Evolutionary conservation across 2,797 vertebrate genomes (phyloP).

Genomic region (Petrocephalus schoutedeni): DNA sequence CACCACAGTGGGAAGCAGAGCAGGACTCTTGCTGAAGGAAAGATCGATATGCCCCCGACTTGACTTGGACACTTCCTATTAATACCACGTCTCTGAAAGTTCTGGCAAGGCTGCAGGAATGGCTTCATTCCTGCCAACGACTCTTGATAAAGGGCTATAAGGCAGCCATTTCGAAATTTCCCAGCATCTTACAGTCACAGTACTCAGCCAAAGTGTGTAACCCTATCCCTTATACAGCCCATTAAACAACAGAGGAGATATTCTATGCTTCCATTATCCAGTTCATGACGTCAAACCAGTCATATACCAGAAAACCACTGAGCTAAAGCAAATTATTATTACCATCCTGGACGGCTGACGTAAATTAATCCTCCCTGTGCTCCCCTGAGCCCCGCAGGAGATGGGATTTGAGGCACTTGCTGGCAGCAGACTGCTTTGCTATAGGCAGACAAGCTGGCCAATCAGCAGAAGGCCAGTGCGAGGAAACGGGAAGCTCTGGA

Average conservation of each 20-base stretch:
- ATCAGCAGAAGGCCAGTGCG: not conserved
- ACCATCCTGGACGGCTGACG: not conserved
- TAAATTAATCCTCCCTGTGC: not conserved
- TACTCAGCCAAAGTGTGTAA: not conserved
- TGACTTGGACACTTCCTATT: not conserved
- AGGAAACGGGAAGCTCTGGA: not conserved
- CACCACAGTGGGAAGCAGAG: slow-evolving; percentile 24
- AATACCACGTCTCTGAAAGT: not conserved
- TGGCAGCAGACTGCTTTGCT: not conserved
- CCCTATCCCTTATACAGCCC: not conserved
- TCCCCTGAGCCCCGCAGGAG: not conserved
- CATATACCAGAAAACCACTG: not conserved
- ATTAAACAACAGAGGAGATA: not conserved
- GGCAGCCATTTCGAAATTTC: not conserved
- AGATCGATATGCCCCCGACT: slow-evolving; percentile 34
- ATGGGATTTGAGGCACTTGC: not conserved
- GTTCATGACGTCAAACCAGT: not conserved
- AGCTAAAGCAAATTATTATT: not conserved
- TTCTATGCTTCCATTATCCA: not conserved
- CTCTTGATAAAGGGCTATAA: not conserved
- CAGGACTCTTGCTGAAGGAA: slow-evolving; percentile 20
- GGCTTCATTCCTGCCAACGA: too few species aligned
- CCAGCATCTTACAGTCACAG: not conserved
- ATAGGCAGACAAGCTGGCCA: not conserved
- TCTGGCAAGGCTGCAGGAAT: not conserved